phyloP scores from a whole-genome alignment of 2,113 vertebrate species.

The Apteryx mantelli region DNA sequence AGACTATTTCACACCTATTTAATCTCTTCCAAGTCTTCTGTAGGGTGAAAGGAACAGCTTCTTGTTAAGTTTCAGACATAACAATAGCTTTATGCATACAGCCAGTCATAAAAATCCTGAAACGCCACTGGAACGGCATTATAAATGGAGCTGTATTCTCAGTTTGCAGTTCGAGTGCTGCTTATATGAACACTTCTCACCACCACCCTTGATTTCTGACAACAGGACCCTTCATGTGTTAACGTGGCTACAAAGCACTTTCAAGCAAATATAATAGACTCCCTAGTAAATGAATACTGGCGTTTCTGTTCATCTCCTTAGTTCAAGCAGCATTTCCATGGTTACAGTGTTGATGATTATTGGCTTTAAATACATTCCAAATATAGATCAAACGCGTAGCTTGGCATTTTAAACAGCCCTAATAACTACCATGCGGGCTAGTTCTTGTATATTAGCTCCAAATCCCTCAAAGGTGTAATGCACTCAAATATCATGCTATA shows the following conservation, averaged over 20 bases:
- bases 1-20: background rate
- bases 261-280: background rate
- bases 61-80: background rate
- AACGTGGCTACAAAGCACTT: background rate
- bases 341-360: conserved; percentile 8
- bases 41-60: background rate
- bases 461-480: background rate
- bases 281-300: background rate
- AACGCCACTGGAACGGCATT: background rate
- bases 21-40: background rate
- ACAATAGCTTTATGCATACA: background rate
- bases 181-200: background rate
- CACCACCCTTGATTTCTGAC: background rate
- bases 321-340: conserved; percentile 35
- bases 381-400: background rate
- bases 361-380: background rate
- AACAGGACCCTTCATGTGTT: background rate
- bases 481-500: background rate
- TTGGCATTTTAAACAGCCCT: background rate
- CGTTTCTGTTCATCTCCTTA: background rate
- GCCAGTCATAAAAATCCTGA: background rate
- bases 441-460: background rate
- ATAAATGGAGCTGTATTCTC: background rate
- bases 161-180: background rate
- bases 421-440: background rate